Evolutionary conservation across 1,140 invertebrate species (phyloP).

Genomic region (Trissolcus basalis): DNA sequence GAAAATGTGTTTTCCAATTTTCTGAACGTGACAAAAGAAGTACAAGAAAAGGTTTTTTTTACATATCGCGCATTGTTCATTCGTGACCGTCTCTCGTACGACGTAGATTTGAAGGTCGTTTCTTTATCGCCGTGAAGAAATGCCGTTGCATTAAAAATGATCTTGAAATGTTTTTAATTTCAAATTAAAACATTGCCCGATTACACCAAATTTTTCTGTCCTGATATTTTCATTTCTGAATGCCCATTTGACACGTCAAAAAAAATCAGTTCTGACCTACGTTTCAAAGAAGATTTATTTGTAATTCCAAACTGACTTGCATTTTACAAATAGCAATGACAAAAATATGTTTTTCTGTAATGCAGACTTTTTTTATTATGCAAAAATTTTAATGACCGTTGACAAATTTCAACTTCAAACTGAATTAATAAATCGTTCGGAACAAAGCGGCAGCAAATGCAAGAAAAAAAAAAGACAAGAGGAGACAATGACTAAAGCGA

Average conservation of each 20-base stretch:
- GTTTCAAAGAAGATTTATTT: no score
- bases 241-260: no score
- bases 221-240: no score
- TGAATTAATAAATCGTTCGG: conserved; percentile 18
- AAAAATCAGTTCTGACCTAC: no score
- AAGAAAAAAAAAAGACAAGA: conserved; percentile 17
- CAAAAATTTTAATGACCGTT: no score
- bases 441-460: conserved; percentile 9
- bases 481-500: conserved; percentile 26
- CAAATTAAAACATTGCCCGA: conserved; percentile 35
- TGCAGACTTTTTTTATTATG: no score
- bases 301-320: no score
- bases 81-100: conserved; percentile 15
- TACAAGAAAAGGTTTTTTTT: not conserved
- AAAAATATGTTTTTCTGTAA: no score
- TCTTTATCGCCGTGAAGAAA: conserved; percentile 48
- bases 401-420: conserved; percentile 26
- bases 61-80: conserved; percentile 8
- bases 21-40: no score
- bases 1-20: no score
- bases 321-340: no score
- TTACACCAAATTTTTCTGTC: no score
- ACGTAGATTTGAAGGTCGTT: conserved; percentile 37
- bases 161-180: conserved; percentile 43
- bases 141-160: conserved; percentile 32